A percentile compares a stretch with the other conserved stretches of the same genome.
Evolutionary conservation across 2,888 invertebrate genomes (phyloP).

Genomic region (Callosobruchus maculatus): DNA sequence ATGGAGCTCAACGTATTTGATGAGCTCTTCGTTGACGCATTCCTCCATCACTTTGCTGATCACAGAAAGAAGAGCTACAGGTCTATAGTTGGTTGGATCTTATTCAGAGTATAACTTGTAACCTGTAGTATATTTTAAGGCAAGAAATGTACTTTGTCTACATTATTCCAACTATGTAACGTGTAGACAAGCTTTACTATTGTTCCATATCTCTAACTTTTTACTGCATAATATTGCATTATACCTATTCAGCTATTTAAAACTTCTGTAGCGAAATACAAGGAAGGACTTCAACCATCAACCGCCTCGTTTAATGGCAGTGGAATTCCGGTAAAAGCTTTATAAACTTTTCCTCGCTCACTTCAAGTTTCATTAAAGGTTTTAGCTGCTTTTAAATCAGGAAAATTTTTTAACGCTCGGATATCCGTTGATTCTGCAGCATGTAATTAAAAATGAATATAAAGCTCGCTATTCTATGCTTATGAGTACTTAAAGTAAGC

Average conservation of each 20-base stretch:
- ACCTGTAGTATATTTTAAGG: too few species aligned
- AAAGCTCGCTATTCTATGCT: too few species aligned
- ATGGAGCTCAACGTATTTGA: too few species aligned
- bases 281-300: neutral
- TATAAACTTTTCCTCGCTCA: neutral
- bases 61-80: too few species aligned
- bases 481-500: too few species aligned
- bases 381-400: neutral
- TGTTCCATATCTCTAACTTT: neutral
- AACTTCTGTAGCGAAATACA: neutral
- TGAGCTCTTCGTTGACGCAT: too few species aligned
- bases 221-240: neutral
- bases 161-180: neutral
- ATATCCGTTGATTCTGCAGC: too few species aligned
- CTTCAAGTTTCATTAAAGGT: neutral
- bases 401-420: neutral
- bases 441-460: neutral
- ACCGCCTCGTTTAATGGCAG: neutral
- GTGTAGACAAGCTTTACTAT: neutral
- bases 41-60: too few species aligned
- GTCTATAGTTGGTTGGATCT: too few species aligned
- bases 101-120: too few species aligned
- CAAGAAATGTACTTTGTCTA: too few species aligned
- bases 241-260: neutral
- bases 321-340: neutral